These are phyloP conservation scores for Leuciscus waleckii DNA, from an alignment of 2,797 vertebrate species.

Conservation along the genomic window DNA sequence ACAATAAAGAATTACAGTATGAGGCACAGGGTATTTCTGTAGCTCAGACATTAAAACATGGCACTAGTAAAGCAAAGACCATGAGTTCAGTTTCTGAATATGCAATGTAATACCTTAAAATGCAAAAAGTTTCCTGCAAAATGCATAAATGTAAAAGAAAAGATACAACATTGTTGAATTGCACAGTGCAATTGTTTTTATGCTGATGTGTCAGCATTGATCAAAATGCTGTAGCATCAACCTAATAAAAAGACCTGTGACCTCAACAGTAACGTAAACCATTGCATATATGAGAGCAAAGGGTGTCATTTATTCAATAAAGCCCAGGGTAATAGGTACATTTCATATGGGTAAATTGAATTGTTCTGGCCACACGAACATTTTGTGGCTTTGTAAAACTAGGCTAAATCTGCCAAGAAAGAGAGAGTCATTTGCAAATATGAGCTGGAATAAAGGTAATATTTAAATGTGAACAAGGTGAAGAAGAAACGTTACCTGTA, in stretches of 20 bases:
- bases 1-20: background rate
- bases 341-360: conserved; percentile 1
- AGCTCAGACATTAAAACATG: background rate
- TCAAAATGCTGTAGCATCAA: background rate
- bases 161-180: background rate
- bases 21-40: background rate
- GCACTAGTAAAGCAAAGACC: background rate
- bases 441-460: conserved; percentile 10
- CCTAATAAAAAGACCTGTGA: background rate
- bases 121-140: background rate
- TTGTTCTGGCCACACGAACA: conserved; percentile 21
- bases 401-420: background rate
- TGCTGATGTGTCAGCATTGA: background rate
- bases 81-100: background rate
- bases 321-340: too few species aligned
- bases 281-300: background rate
- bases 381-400: background rate
- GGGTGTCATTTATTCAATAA: background rate
- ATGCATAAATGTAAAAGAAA: background rate
- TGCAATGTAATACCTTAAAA: background rate
- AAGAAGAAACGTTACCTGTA: conserved; percentile 25
- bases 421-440: conserved; percentile 6
- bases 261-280: background rate
- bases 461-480: conserved; percentile 29
- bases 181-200: background rate